Base-by-base conservation (phyloP, 2,888 invertebrate genomes). In the Epsilonema sp. region DNA sequence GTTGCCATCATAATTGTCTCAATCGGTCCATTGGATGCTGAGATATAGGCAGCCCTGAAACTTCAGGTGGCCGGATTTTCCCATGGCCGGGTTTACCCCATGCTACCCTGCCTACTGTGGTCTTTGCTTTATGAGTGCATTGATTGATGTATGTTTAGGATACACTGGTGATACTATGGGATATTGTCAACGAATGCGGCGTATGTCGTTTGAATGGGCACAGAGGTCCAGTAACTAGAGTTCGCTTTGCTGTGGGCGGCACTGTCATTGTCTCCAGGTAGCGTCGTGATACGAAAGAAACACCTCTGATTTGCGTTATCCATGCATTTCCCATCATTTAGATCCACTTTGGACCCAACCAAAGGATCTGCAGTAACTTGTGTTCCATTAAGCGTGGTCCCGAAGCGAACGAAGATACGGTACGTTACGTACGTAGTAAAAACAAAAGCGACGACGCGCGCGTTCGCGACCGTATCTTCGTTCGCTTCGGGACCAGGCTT, bases 131-230 rank as follows among this genome's bases (percentile, higher is more conserved):
- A n/a, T 8, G n/a, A 19, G 13, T 16, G 38, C 20, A 16, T n/a
- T n/a, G n/a, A n/a, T 16, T 24, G n/a, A 31, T 44, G 39, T 24
- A 16, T 44, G 42, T 54, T 1, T 53, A 70, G 79, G 92, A 94
- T 65, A 86, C 86, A 4, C 83, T 89, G 65, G 76, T 94, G 3
- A 82, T 94, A 41, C 74, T 92, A 1, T 89, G 90, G 80, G 94
- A 97, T 70, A 77, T 86, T 3, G 80, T 94, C 4, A 79, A 83
- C 44, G 89, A 90, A 68, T 76, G 78, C 47, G 97, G 97, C 51
- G 70, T 86, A 39, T 84, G 80, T 58, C 74, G 90, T 49, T 75
- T 97, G 51, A 78, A 78, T 60, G 92, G 90, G 0, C 94, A 97
- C 67, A 89, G 85, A 66, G 85, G 82, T 21, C 75, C 77, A 0